These are phyloP conservation scores for Heliconius nattereri DNA, from an alignment of 1,140 invertebrate species.

Conservation along the genomic window DNA sequence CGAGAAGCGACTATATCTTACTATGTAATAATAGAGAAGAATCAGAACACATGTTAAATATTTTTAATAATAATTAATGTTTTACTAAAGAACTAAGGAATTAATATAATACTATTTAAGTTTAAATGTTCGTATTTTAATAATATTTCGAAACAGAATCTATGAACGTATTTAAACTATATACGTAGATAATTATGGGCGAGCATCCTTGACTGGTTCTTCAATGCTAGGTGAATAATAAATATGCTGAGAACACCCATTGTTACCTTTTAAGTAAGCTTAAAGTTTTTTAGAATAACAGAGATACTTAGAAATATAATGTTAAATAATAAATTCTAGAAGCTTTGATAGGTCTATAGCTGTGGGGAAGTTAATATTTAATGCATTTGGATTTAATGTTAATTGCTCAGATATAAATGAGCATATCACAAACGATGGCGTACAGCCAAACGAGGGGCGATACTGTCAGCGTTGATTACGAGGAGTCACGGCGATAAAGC, in stretches of 20 bases:
- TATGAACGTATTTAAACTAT: neutral
- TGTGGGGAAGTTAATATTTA: neutral
- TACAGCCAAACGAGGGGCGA: constrained; percentile 57
- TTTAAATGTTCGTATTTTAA: neutral
- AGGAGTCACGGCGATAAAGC: constrained; percentile 68
- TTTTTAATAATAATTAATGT: neutral
- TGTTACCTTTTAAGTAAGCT: neutral
- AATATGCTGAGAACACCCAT: constrained; percentile 30
- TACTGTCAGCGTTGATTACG: constrained; percentile 61
- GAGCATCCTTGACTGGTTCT: constrained; percentile 31
- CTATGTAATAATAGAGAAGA: neutral
- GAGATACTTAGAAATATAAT: no score
- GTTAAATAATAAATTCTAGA: neutral
- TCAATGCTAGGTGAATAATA: constrained; percentile 37
- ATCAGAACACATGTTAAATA: neutral
- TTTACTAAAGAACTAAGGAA: no score
- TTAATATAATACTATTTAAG: neutral
- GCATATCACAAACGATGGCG: constrained; percentile 24
- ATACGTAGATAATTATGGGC: constrained; percentile 27
- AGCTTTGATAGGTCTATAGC: neutral
- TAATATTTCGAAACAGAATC: neutral
- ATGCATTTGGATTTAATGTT: neutral
- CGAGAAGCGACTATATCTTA: neutral
- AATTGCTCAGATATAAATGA: neutral
- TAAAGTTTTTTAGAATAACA: no score